Conservation (phyloP, 2,888 invertebrate genomes). For the Diplolepis rosae region DNA sequence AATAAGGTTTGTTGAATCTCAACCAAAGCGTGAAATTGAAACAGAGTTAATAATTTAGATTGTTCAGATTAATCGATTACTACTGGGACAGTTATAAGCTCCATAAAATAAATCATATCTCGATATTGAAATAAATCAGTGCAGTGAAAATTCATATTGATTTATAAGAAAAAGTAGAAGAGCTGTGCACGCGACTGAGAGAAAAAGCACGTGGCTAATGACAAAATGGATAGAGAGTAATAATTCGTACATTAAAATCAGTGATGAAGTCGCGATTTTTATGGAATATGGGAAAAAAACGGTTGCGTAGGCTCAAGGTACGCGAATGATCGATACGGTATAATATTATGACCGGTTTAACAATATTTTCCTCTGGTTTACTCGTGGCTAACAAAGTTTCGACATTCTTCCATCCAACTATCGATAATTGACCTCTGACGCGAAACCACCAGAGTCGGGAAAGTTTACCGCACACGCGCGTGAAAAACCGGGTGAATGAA, state of each 20-base stretch:
- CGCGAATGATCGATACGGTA: not conserved
- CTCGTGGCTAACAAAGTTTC: slow-evolving; percentile 4
- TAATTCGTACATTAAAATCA: not conserved
- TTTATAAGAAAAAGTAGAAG: slow-evolving; percentile 1
- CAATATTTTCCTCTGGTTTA: slow-evolving; percentile 16
- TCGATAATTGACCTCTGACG: slow-evolving; percentile 21
- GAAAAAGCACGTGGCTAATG: slow-evolving; percentile 8
- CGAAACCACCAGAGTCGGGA: slow-evolving; percentile 13
- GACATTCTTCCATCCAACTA: slow-evolving; percentile 1
- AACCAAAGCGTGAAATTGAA: slow-evolving; percentile 1
- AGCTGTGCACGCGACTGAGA: slow-evolving; percentile 8
- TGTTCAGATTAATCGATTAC: not conserved
- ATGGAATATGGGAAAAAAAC: not conserved
- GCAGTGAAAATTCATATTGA: slow-evolving; percentile 10
- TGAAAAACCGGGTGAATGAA: slow-evolving; percentile 10
- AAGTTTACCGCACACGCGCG: slow-evolving; percentile 8
- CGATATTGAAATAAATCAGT: no score
- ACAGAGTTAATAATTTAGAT: slow-evolving; percentile 7
- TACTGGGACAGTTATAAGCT: not conserved
- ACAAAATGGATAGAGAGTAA: not conserved
- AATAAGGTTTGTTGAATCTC: no score
- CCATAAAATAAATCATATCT: slow-evolving; percentile 20
- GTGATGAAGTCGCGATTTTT: not conserved
- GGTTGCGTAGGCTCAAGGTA: not conserved
- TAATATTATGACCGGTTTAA: slow-evolving; percentile 21